Percentiles rank a stretch among this genome's conserved stretches.
Evolutionary conservation across 2,113 vertebrate genomes (phyloP).

Genomic region (Cercopithecus mona): DNA sequence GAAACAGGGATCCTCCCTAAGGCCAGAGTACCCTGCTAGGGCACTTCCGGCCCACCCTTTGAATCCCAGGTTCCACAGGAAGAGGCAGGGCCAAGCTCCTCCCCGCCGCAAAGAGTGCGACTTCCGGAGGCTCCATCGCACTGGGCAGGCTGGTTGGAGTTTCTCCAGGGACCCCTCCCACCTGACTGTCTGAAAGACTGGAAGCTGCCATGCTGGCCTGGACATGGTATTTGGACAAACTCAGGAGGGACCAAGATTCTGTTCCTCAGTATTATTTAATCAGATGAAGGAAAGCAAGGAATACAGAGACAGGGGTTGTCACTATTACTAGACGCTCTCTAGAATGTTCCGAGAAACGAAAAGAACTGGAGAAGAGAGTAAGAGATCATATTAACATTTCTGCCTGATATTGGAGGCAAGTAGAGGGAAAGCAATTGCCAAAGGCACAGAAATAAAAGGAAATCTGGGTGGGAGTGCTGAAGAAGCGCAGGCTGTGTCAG

Average conservation of each 20-base stretch:
- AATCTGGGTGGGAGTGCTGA: neutral
- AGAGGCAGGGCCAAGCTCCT: too few species aligned
- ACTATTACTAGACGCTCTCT: neutral
- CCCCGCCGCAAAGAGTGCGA: too few species aligned
- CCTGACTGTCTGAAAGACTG: neutral
- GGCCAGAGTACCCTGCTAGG: rapidly evolving
- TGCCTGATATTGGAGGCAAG: neutral
- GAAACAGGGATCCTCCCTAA: too few species aligned
- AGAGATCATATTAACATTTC: neutral
- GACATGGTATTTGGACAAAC: neutral
- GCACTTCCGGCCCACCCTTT: too few species aligned
- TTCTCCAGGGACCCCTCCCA: too few species aligned
- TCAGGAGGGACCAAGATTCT: neutral
- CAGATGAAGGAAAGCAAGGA: neutral
- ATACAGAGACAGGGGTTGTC: neutral
- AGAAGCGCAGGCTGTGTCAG: neutral
- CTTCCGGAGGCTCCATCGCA: too few species aligned
- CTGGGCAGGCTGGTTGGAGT: too few species aligned
- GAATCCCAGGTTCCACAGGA: too few species aligned
- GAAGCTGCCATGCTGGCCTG: neutral
- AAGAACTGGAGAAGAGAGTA: too few species aligned
- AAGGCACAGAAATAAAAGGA: neutral
- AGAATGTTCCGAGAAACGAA: neutral
- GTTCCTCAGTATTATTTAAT: neutral
- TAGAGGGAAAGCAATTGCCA: neutral